Evolutionary conservation across 2,888 invertebrate species (phyloP).

Genomic region (Platycheirus albimanus): DNA sequence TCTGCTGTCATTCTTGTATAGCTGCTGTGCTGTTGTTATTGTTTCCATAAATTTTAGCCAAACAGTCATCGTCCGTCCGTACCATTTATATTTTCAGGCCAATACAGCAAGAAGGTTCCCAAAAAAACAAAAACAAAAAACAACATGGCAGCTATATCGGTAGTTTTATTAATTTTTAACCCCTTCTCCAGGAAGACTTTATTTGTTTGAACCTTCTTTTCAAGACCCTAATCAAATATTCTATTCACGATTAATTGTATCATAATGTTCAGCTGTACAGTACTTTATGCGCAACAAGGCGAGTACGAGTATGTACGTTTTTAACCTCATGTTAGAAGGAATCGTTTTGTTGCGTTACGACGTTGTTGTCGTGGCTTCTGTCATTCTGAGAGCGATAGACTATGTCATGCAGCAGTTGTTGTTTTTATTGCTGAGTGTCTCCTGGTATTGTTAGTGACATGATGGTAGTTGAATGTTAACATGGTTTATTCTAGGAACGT

Average conservation of each 20-base stretch:
- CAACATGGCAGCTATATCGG: slow-evolving; percentile 26
- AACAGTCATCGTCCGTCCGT: slow-evolving; percentile 37
- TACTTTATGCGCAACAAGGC: slow-evolving; percentile 15
- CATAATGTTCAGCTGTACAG: slow-evolving; percentile 52
- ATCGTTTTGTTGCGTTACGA: slow-evolving; percentile 24
- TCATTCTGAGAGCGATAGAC: slow-evolving; percentile 47
- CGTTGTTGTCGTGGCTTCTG: slow-evolving; percentile 41
- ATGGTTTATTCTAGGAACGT: slow-evolving; percentile 30
- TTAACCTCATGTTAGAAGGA: neutral
- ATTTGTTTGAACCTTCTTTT: slow-evolving; percentile 34
- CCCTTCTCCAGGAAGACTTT: slow-evolving; percentile 61
- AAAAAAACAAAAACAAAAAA: slow-evolving; percentile 2
- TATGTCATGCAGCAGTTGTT: slow-evolving; percentile 42
- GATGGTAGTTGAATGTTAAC: slow-evolving; percentile 24
- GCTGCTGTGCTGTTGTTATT: slow-evolving; percentile 48
- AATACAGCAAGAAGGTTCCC: slow-evolving; percentile 34
- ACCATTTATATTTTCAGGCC: slow-evolving; percentile 12
- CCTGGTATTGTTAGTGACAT: slow-evolving; percentile 11
- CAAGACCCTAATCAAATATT: slow-evolving; percentile 70
- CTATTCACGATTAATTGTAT: slow-evolving; percentile 74
- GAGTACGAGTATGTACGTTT: slow-evolving; percentile 1
- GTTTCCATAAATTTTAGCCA: slow-evolving; percentile 50
- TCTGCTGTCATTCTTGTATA: slow-evolving; percentile 34
- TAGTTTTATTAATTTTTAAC: slow-evolving; percentile 35
- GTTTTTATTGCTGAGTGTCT: slow-evolving; percentile 3